These are phyloP conservation scores for Proctacanthus coquilletti DNA, from an alignment of 1,140 invertebrate species.

Conservation along the genomic window DNA sequence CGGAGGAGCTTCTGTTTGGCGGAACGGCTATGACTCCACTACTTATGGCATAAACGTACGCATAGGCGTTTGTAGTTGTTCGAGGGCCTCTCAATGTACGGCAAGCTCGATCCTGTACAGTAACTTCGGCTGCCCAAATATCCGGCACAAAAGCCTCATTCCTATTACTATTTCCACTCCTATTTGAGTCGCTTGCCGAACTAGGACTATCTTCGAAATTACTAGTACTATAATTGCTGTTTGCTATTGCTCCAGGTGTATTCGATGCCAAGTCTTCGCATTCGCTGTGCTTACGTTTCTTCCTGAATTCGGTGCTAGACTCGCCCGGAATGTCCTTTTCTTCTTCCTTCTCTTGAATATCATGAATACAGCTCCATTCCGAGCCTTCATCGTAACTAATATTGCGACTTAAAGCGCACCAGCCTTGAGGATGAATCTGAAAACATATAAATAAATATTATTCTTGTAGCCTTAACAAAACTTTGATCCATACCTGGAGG, in stretches of 20 bases:
- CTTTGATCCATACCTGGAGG: conserved; percentile 39
- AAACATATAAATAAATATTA: conserved; percentile 5
- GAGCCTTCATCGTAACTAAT: conserved; percentile 69
- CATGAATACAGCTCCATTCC: conserved; percentile 89
- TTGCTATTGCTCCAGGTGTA: not conserved
- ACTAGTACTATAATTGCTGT: not conserved
- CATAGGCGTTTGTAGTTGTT: conserved; percentile 16
- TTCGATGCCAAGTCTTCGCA: not conserved
- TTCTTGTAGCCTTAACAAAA: not conserved
- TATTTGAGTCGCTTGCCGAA: conserved; percentile 3
- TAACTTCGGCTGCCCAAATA: conserved; percentile 28
- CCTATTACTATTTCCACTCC: no score
- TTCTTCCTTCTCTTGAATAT: conserved; percentile 57
- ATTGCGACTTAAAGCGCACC: conserved; percentile 76
- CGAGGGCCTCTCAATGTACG: conserved; percentile 15
- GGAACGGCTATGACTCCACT: conserved; percentile 21
- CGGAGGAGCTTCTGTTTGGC: not conserved
- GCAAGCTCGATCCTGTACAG: conserved; percentile 22
- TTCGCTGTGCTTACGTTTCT: not conserved
- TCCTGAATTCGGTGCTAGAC: not conserved
- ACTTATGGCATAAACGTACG: conserved; percentile 28
- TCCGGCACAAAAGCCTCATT: conserved; percentile 22
- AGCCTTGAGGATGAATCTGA: conserved; percentile 77
- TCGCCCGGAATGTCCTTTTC: conserved; percentile 14
- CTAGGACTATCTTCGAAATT: conserved; percentile 2